phyloP scores from a whole-genome alignment of 37 sponge, comb jelly and placozoan species.

The Cliona cf. orientalis region DNA sequence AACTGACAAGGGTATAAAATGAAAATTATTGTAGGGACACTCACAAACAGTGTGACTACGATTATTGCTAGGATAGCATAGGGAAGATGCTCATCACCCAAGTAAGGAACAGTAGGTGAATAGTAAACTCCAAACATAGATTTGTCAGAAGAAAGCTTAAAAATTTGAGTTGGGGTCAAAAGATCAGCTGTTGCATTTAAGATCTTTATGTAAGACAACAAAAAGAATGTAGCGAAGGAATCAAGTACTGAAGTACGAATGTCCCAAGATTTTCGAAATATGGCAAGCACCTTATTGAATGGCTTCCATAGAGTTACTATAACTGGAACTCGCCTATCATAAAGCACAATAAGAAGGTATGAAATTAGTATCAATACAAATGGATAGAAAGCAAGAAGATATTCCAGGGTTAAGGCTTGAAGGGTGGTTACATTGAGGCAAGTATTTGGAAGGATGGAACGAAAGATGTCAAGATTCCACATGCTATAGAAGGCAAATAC shows the following conservation, averaged over 20 bases:
- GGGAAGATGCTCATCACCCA: conserved; percentile 21
- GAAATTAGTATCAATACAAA: neutral
- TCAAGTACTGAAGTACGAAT: conserved; percentile 25
- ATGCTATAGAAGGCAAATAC: conserved; percentile 11
- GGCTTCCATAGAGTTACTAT: neutral
- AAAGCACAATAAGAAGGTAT: conserved; percentile 35
- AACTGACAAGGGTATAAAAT: conserved; percentile 2
- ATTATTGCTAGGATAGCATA: conserved; percentile 29
- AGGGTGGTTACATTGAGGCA: neutral
- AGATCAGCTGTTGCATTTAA: conserved; percentile 24
- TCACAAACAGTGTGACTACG: conserved; percentile 14
- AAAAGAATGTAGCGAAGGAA: conserved; percentile 54
- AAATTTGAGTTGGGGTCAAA: conserved; percentile 19
- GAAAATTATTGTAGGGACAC: conserved; percentile 45
- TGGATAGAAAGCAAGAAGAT: conserved; percentile 12
- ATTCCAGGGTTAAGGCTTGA: conserved; percentile 8
- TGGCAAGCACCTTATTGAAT: neutral
- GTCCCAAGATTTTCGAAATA: conserved; percentile 26
- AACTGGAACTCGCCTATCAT: neutral
- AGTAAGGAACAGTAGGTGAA: conserved; percentile 18
- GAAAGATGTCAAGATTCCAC: conserved; percentile 35
- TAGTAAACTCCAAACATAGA: neutral
- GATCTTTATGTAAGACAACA: conserved; percentile 57
- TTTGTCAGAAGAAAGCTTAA: no score
- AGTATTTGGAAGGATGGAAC: neutral